These are phyloP conservation scores for Phoeniculus purpureus DNA, from an alignment of 2,797 vertebrate genomes.

Conservation along the genomic window DNA sequence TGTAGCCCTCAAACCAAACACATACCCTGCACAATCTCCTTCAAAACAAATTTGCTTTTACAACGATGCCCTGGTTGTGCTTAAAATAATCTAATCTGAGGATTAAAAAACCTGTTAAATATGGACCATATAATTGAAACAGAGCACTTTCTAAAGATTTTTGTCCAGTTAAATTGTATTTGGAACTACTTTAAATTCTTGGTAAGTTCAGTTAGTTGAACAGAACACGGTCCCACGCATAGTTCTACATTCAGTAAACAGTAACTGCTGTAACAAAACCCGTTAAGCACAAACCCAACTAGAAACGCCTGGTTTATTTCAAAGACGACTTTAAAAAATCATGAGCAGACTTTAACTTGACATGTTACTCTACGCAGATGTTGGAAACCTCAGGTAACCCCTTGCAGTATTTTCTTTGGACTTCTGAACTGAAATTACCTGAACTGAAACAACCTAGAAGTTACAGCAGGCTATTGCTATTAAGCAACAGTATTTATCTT, in stretches of 20 bases:
- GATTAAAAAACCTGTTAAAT: neutral
- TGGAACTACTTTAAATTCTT: neutral
- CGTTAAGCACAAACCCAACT: neutral
- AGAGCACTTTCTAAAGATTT: neutral
- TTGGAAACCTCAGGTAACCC: neutral
- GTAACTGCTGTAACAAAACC: neutral
- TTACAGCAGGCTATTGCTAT: neutral
- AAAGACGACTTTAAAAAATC: neutral
- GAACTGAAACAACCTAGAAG: neutral
- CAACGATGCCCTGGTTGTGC: neutral
- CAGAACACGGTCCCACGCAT: neutral
- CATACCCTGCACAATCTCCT: neutral
- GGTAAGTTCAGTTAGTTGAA: neutral
- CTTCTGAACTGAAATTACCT: neutral
- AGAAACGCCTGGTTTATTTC: neutral
- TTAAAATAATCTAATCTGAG: neutral
- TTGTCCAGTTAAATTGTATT: neutral
- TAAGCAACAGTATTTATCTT: neutral
- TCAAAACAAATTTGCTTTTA: neutral
- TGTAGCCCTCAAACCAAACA: too few species aligned
- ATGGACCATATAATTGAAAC: neutral
- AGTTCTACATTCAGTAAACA: neutral
- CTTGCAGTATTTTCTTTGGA: neutral
- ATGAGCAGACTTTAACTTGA: neutral
- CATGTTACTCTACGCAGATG: neutral